These are phyloP conservation scores for Stercorarius parasiticus DNA, from an alignment of 2,113 vertebrate genomes.

Conservation along the genomic window DNA sequence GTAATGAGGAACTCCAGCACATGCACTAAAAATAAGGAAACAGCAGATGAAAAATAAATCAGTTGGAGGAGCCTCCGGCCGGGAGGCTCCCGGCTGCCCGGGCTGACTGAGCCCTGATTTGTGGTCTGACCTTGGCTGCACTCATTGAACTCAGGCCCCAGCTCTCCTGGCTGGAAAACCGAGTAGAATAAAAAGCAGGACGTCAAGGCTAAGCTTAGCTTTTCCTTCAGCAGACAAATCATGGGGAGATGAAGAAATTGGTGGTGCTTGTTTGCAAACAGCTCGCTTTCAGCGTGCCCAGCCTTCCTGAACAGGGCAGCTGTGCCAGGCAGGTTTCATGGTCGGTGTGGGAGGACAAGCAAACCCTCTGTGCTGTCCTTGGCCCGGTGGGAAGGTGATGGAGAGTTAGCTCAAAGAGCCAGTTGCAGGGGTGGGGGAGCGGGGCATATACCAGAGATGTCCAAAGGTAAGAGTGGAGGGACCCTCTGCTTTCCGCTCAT, in stretches of 20 bases:
- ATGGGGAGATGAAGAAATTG: background rate
- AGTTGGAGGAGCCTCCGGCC: background rate
- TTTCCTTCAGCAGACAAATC: conserved; percentile 30
- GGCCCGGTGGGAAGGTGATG: background rate
- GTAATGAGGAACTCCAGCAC: background rate
- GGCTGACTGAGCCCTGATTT: background rate
- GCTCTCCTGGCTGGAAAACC: background rate
- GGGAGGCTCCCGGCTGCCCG: rapidly evolving
- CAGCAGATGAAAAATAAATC: background rate
- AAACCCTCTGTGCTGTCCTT: background rate
- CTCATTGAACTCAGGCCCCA: rapidly evolving
- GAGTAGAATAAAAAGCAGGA: background rate
- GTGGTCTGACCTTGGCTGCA: background rate
- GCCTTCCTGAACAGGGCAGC: background rate
- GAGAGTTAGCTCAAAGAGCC: background rate
- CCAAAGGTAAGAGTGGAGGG: background rate
- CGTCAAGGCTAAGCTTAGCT: background rate
- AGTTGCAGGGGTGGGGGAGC: background rate
- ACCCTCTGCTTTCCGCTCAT: background rate
- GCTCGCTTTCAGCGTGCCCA: rapidly evolving
- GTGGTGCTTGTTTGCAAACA: background rate
- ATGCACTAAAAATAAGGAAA: conserved; percentile 28
- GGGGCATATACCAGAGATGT: background rate
- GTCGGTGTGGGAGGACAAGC: background rate
- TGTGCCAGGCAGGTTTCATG: rapidly evolving